Percentiles rank a stretch among this genome's conserved stretches.
Conservation (phyloP, 2,797 vertebrate species). For the Siniperca scherzeri region DNA sequence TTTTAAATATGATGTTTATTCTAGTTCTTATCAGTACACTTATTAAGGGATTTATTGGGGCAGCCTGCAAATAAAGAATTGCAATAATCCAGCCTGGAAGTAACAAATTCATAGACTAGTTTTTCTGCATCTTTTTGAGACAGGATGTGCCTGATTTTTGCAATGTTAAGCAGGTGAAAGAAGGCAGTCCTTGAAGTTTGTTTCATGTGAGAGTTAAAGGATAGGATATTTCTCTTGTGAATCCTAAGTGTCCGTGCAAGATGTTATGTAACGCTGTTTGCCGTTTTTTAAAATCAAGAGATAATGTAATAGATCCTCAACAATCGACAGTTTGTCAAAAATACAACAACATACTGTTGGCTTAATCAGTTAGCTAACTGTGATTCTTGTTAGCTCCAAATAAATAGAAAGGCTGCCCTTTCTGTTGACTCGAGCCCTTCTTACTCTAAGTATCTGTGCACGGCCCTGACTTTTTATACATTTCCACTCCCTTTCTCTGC, state of each 20-base stretch:
- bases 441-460: slow-evolving; percentile 7
- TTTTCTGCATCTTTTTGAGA: no score
- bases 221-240: not conserved
- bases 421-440: not conserved
- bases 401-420: not conserved
- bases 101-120: no score
- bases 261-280: not conserved
- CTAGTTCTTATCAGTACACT: no score
- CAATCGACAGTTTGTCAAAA: not conserved
- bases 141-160: no score
- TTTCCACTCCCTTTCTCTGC: slow-evolving; percentile 20
- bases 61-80: no score
- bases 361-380: not conserved
- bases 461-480: not conserved
- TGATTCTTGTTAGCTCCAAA: not conserved
- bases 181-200: no score
- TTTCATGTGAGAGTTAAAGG: no score
- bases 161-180: no score
- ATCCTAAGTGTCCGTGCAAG: not conserved
- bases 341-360: no score
- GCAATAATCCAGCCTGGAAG: no score
- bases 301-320: not conserved
- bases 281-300: not conserved
- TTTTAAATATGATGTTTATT: no score
- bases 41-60: no score